phyloP scores from a whole-genome alignment of 2,888 invertebrate species.

The Ophion obscuratus region DNA sequence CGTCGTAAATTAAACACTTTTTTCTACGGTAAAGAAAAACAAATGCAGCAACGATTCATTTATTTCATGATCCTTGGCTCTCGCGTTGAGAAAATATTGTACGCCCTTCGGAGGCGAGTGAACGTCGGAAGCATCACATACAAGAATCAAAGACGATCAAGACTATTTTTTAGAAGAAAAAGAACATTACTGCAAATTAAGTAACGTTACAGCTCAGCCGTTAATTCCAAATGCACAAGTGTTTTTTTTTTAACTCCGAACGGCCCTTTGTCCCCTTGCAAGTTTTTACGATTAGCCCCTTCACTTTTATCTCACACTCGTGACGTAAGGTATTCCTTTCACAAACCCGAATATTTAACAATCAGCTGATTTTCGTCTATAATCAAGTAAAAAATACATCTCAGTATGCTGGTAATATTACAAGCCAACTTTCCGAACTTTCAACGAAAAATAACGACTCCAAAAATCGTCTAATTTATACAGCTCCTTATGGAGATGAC shows the following conservation, averaged over 20 bases:
- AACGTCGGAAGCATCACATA: background rate
- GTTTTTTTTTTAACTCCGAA: background rate
- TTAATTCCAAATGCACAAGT: background rate
- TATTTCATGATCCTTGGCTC: conserved; percentile 66
- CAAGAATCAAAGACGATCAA: background rate
- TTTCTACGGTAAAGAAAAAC: conserved; percentile 76
- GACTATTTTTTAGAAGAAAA: background rate
- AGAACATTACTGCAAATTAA: background rate
- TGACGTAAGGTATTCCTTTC: background rate
- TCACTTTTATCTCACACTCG: background rate
- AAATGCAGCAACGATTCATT: conserved; percentile 62
- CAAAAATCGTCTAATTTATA: too few relatives aligned
- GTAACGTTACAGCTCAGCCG: background rate
- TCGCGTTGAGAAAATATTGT: background rate
- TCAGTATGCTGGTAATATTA: too few relatives aligned
- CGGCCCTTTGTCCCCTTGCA: background rate
- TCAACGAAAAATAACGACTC: too few relatives aligned
- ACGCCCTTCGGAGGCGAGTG: background rate
- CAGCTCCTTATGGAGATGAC: too few relatives aligned
- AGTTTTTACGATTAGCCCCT: background rate
- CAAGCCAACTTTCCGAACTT: too few relatives aligned
- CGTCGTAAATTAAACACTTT: conserved; percentile 80
- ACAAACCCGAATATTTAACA: too few relatives aligned
- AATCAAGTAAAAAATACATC: too few relatives aligned
- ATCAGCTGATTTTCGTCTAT: too few relatives aligned